A percentile compares a stretch with the other conserved stretches of the same genome.
These are phyloP conservation scores for Dromaius novaehollandiae DNA, from an alignment of 2,113 vertebrate genomes.

Conservation along the genomic window DNA sequence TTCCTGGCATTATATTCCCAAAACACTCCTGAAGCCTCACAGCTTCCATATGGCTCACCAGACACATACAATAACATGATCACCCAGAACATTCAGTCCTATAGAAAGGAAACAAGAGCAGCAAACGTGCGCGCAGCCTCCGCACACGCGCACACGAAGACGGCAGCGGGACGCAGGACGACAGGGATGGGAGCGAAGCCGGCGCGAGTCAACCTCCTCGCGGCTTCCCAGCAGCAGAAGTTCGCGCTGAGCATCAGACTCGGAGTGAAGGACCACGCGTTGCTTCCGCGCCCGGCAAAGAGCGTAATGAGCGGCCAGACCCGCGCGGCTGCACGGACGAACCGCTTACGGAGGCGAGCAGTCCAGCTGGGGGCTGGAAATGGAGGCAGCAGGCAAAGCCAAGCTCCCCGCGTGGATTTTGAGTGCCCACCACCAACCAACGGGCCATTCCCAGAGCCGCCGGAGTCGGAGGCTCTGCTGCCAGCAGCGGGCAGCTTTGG, in stretches of 20 bases:
- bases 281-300: accelerated
- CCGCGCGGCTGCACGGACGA: accelerated
- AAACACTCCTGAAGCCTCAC: conserved; percentile 61
- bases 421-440: neutral
- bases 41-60: conserved; percentile 72
- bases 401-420: too few relatives aligned
- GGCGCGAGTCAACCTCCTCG: neutral
- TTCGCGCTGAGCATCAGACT: neutral
- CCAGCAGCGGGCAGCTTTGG: neutral
- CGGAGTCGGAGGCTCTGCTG: accelerated
- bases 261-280: accelerated
- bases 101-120: conserved; percentile 51
- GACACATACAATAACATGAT: conserved; percentile 61
- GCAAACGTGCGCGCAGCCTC: neutral
- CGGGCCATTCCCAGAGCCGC: neutral
- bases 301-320: neutral
- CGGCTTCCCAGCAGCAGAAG: neutral
- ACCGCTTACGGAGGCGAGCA: neutral
- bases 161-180: neutral
- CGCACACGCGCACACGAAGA: neutral
- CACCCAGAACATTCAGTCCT: conserved; percentile 47
- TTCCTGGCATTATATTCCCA: conserved; percentile 62
- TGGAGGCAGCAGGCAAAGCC: accelerated
- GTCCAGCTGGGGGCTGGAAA: neutral
- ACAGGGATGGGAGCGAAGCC: neutral